phyloP scores from a whole-genome alignment of 2,113 vertebrate genomes.

The Anhinga rufa region DNA sequence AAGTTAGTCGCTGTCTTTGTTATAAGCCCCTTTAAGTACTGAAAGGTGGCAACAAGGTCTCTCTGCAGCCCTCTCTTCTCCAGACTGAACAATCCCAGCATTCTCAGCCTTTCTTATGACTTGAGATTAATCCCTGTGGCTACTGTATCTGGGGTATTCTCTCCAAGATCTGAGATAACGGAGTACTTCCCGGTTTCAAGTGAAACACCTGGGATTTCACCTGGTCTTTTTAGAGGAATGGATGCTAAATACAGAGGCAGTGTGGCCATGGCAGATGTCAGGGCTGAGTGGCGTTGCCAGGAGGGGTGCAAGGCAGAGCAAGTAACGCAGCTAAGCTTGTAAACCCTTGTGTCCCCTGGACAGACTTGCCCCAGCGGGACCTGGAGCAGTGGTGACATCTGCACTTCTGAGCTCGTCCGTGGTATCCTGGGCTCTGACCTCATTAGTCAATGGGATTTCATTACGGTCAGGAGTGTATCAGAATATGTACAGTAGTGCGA shows the following conservation, averaged over 20 bases:
- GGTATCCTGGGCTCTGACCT: background rate
- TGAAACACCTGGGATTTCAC: background rate
- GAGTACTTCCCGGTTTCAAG: background rate
- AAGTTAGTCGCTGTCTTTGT: background rate
- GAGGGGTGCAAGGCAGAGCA: background rate
- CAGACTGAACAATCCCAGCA: background rate
- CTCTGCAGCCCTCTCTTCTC: background rate
- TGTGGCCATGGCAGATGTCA: accelerated
- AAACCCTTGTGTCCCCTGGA: background rate
- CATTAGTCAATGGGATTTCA: background rate
- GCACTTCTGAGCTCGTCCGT: background rate
- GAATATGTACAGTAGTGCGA: background rate
- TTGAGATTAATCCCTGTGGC: background rate
- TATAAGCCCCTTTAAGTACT: background rate
- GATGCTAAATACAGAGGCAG: background rate
- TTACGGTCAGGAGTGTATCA: background rate
- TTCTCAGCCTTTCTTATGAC: background rate
- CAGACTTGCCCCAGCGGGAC: background rate
- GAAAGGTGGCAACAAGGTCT: background rate
- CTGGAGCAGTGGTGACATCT: background rate
- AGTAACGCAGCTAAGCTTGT: background rate
- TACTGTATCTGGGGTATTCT: background rate
- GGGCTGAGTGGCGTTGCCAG: background rate
- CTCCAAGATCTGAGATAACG: background rate
- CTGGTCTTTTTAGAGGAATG: background rate